Evolutionary conservation across 2,888 invertebrate species (phyloP).

Genomic region (Scelioninae gen. 2): DNA sequence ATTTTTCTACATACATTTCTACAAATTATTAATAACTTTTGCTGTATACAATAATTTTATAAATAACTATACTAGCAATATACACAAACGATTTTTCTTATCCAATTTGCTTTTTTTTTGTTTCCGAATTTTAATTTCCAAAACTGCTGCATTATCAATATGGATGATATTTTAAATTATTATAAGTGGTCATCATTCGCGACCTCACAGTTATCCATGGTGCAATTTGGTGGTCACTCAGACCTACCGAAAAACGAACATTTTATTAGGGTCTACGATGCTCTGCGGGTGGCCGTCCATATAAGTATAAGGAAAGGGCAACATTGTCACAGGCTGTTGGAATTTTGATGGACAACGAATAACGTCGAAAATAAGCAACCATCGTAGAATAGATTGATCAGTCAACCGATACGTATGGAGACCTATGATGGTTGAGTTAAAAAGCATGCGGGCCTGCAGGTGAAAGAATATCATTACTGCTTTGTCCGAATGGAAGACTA

Average conservation of each 20-base stretch:
- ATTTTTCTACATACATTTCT: too few relatives aligned
- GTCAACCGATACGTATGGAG: constrained; percentile 46
- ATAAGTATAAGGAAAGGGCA: constrained; percentile 20
- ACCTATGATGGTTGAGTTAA: constrained; percentile 50
- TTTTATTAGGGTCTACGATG: constrained; percentile 64
- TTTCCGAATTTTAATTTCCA: too few relatives aligned
- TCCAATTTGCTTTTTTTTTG: too few relatives aligned
- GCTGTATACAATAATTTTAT: too few relatives aligned
- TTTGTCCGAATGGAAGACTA: constrained; percentile 17
- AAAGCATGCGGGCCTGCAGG: constrained; percentile 57
- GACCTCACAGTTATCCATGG: constrained; percentile 29
- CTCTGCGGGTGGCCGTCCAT: constrained; percentile 63
- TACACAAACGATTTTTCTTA: too few relatives aligned
- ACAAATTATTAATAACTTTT: too few relatives aligned
- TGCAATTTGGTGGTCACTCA: constrained; percentile 60
- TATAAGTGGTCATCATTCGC: too few relatives aligned
- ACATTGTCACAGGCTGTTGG: constrained; percentile 33
- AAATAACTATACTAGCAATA: too few relatives aligned
- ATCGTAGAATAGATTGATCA: constrained; percentile 34
- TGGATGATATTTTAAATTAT: too few relatives aligned
- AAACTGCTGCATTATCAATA: too few relatives aligned
- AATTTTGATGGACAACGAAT: constrained; percentile 51
- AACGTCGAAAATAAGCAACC: constrained; percentile 37
- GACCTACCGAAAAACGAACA: constrained; percentile 52
- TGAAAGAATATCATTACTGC: constrained; percentile 58